Percentiles rank a stretch among this genome's conserved stretches.
Evolutionary conservation across 2,113 vertebrate species (phyloP).

Genomic region (Ceyx margarethae): DNA sequence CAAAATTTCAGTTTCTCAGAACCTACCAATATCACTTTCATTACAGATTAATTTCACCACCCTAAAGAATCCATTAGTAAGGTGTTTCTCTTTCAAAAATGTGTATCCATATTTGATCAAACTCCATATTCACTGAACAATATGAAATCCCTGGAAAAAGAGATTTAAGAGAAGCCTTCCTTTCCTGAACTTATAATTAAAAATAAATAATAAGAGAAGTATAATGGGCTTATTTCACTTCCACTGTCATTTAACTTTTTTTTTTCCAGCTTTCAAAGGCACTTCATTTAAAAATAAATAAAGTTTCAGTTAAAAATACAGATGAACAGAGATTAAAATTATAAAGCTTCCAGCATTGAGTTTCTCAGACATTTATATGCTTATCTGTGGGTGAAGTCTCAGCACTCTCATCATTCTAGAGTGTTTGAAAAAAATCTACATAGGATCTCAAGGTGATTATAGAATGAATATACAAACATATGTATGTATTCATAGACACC

Average conservation of each 20-base stretch:
- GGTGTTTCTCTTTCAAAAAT: neutral
- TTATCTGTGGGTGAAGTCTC: neutral
- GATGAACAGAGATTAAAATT: neutral
- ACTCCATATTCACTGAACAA: neutral
- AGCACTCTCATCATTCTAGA: neutral
- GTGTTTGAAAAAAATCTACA: neutral
- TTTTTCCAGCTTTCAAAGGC: neutral
- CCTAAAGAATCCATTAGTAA: neutral
- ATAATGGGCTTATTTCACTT: neutral
- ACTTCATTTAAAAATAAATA: neutral
- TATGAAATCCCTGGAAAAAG: neutral
- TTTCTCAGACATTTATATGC: neutral
- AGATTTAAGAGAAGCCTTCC: neutral
- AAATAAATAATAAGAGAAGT: neutral
- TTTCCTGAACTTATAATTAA: neutral
- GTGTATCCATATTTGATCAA: neutral
- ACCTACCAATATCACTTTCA: neutral
- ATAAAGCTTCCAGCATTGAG: neutral
- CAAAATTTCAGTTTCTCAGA: neutral
- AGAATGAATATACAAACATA: neutral
- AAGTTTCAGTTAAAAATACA: neutral
- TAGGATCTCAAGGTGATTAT: neutral
- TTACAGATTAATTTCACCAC: neutral
- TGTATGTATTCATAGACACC: no score
- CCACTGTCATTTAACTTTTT: neutral